Conservation (phyloP, 2,113 vertebrate species). For the Hypomesus transpacificus region DNA sequence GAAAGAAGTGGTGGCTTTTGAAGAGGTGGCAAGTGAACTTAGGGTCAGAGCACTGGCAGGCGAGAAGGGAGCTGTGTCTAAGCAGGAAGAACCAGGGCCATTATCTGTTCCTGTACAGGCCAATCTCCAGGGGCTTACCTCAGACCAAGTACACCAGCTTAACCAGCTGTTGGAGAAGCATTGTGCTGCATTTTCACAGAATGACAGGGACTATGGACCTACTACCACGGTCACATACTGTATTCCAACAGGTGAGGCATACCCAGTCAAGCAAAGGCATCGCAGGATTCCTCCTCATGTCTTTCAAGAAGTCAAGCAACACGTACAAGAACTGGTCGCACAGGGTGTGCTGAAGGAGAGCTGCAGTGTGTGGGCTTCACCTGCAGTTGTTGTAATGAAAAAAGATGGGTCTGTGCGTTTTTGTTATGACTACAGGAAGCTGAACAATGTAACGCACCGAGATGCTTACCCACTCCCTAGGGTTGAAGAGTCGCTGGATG, state of each 20-base stretch:
- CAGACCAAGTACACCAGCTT: neutral
- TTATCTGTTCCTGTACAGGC: constrained; percentile 10
- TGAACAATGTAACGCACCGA: constrained; percentile 20
- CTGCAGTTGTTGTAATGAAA: constrained; percentile 21
- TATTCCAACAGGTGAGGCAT: constrained; percentile 13
- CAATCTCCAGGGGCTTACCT: constrained; percentile 10
- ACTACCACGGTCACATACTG: constrained; percentile 10
- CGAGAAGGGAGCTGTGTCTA: too few relatives aligned
- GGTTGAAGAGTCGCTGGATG: constrained; percentile 27
- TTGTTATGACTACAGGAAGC: constrained; percentile 22
- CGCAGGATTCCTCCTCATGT: constrained; percentile 13
- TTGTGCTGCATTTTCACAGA: neutral
- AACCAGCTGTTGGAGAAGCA: constrained; percentile 3
- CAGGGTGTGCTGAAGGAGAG: constrained; percentile 18
- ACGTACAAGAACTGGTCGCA: constrained; percentile 9
- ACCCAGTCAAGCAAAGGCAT: constrained; percentile 20
- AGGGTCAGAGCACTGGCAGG: too few relatives aligned
- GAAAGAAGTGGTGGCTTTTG: neutral
- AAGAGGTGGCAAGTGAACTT: neutral
- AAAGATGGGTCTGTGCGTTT: constrained; percentile 23
- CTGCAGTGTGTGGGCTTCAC: constrained; percentile 24
- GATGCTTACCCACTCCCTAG: constrained; percentile 20
- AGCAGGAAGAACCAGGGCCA: too few relatives aligned
- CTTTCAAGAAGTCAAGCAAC: constrained; percentile 26
- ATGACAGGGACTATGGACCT: constrained; percentile 9